These are phyloP conservation scores for Leucoptera coffeella DNA, from an alignment of 2,888 invertebrate species.

Conservation along the genomic window DNA sequence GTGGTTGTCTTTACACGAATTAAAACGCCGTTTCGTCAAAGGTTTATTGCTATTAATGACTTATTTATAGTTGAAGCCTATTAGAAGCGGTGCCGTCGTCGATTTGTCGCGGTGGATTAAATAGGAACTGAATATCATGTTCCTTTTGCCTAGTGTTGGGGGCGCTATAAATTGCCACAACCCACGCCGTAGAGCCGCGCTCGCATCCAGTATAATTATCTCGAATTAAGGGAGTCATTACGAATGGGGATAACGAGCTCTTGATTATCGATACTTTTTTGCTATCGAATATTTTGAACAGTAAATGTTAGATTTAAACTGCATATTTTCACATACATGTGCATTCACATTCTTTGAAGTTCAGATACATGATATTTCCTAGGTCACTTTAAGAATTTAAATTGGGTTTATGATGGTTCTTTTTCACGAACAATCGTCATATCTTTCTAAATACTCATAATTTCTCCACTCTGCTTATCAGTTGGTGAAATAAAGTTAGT, in stretches of 20 bases:
- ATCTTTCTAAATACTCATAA: too few species aligned
- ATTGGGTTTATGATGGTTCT: too few species aligned
- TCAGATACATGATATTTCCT: constrained; percentile 8
- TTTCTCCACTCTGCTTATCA: too few species aligned
- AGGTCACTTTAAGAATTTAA: background rate
- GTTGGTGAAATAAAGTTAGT: too few species aligned
- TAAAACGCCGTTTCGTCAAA: constrained; percentile 21
- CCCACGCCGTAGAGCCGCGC: constrained; percentile 20
- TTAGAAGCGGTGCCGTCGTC: constrained; percentile 18
- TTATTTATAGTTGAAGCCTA: constrained; percentile 21
- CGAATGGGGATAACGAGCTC: constrained; percentile 32
- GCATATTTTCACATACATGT: too few species aligned
- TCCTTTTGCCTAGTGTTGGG: constrained; percentile 11
- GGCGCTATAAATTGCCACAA: constrained; percentile 25
- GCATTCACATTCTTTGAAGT: too few species aligned
- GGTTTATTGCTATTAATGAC: constrained; percentile 22
- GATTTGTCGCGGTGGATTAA: constrained; percentile 14
- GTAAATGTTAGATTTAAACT: too few species aligned
- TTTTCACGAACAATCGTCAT: too few species aligned
- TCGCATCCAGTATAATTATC: constrained; percentile 35
- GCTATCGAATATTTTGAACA: too few species aligned
- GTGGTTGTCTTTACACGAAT: too few species aligned
- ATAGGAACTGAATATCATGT: constrained; percentile 12
- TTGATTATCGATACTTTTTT: too few species aligned
- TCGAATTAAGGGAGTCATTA: constrained; percentile 44